Base-by-base conservation (phyloP, 2,797 vertebrate species). In the Gallinago nigripennis region DNA sequence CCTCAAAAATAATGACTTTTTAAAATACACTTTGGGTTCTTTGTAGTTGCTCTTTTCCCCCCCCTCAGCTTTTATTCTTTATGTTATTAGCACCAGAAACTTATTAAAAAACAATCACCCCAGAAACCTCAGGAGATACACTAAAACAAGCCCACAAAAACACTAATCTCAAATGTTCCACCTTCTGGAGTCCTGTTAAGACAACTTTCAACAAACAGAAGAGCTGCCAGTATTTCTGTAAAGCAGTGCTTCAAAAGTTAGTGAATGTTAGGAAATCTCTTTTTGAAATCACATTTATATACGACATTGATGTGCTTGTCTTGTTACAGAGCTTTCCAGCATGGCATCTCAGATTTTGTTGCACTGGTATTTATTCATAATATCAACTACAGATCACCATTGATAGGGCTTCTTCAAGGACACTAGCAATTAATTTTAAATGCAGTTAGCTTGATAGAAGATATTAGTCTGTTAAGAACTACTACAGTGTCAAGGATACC, bases 1-100 rank as follows among this genome's bases (percentile, higher is more conserved):
- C 95, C 94, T 95, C 81, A 93, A 96, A 97, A 97, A 93, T 91
- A 95, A 96, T 81, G 65, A 92, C 86, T 94, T 96, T 84, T 91
- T 21, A 87, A 96, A 96, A 94, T 41, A 93, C 27, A 93, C 91
- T 95, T 94, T 83, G 50, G 33, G 27, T 72, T 78, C 86, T 94
- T 93, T 94, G 76, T 93, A 89, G 78, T 15, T 93, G 45, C 24
- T 33, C 50, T 41, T 23, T 6, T 0, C 3, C 39, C 41, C 41
- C 25, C 15, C 33, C 13, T 7, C 18, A 25, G 37, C 35, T 79
- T 90, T 86, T 79, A 86, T 82, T 94, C 64, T 50, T 60, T 31
- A 90, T 76, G 35, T 69, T 88, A 92, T 75, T 72, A 93, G 65
- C 6, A 6, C 33, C 57, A 95, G 68, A 88, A 90, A 65, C 37